Conservation (phyloP, 2,113 vertebrate genomes). For the Lota lota region DNA sequence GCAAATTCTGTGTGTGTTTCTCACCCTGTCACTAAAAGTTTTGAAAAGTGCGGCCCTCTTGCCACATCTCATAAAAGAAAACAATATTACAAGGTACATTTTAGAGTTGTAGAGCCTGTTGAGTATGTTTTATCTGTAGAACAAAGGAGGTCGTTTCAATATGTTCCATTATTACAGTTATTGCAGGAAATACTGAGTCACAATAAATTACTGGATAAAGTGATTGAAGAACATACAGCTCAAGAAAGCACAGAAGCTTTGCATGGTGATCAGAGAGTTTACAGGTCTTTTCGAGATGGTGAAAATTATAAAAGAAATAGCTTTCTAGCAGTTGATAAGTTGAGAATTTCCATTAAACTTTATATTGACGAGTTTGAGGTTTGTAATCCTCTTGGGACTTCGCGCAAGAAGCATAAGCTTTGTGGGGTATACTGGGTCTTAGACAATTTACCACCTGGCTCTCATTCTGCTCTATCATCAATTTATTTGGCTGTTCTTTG, state of each 20-base stretch:
- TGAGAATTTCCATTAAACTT: not conserved
- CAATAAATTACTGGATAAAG: constrained; percentile 19
- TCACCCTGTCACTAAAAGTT: no score
- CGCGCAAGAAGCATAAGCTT: constrained; percentile 16
- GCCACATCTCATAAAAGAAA: no score
- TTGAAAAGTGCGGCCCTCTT: no score
- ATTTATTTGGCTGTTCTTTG: constrained; percentile 20
- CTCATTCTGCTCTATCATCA: constrained; percentile 16
- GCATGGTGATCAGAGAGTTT: constrained; percentile 10
- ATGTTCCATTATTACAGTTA: constrained; percentile 36
- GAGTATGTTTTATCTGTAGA: constrained; percentile 38
- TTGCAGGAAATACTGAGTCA: constrained; percentile 32
- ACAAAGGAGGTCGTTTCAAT: constrained; percentile 38
- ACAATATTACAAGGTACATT: no score
- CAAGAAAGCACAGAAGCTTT: no score
- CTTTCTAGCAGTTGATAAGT: constrained; percentile 23
- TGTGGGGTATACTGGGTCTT: constrained; percentile 22
- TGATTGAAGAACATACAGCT: constrained; percentile 27
- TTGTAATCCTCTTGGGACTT: constrained; percentile 26
- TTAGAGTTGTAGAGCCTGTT: no score
- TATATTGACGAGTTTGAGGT: constrained; percentile 27
- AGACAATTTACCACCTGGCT: constrained; percentile 4
- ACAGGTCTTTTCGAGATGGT: constrained; percentile 19
- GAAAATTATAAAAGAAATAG: constrained; percentile 23
- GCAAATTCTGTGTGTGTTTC: no score